Base-by-base conservation (phyloP, 2,113 vertebrate genomes). In the Girardinichthys multiradiatus region DNA sequence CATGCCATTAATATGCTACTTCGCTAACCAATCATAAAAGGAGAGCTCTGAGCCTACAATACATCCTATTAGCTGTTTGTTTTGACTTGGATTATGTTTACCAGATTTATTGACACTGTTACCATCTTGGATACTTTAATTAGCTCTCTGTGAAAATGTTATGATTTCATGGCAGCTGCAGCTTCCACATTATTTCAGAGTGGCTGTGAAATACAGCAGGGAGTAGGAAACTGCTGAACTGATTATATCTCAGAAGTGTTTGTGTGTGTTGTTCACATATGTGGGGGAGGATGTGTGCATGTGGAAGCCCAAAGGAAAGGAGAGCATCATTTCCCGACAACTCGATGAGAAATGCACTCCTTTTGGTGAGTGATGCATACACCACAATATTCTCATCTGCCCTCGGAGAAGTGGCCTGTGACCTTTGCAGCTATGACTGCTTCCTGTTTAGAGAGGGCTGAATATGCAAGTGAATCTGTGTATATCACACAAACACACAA, bases 351-450 rank as follows among this genome's bases (percentile, higher is more conserved):
- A 80, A 76, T 69, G 19, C 37, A 57, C 54, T 86, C 61, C 74
- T 79, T 78, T 48, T 83, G 87, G 82, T 74, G 68, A 35, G 68
- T n/a, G 70, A 76, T 74, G 68, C 69, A 58, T 62, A 71, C 77
- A 86, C 77, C 76, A 80, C 74, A 48, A 81, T 72, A 74, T 87
- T 82, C 89, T 87, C 64, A 80, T 79, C 66, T 27, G 58, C 80
- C 86, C 85, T 80, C 35, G 33, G 86, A 86, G 88, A 33, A 84
- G 45, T 3, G 17, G 66, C 63, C 81, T 82, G 62, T 74, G 80
- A 74, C 70, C 75, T 70, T 45, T 76, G 48, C 37, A 69, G 71
- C 80, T 60, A 61, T 82, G 84, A 79, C 77, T 80, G 57, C 85
- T 87, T 92, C 86, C 85, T 85, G 76, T 78, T 79, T 65, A 71